Conservation (phyloP, 2,888 invertebrate genomes). For the Balanococcus diminutus region DNA sequence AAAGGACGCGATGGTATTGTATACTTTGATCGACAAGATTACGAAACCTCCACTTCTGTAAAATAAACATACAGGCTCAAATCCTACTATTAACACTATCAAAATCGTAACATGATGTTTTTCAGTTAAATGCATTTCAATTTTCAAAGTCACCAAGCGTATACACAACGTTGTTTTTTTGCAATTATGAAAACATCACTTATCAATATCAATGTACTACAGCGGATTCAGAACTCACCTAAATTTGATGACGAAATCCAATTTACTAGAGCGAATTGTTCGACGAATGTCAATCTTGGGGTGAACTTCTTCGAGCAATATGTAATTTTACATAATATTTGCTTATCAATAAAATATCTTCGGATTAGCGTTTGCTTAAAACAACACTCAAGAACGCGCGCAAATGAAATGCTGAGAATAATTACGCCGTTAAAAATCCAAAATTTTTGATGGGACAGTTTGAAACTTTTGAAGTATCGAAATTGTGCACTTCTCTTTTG, state of each 20-base stretch:
- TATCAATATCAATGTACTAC: neutral
- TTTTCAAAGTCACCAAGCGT: neutral
- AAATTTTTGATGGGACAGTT: neutral
- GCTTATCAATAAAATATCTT: neutral
- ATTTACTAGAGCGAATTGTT: neutral
- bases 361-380: neutral
- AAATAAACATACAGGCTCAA: constrained; percentile 1
- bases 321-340: constrained; percentile 3
- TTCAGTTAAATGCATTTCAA: neutral
- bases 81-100: neutral
- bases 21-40: neutral
- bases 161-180: neutral
- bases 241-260: neutral
- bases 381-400: constrained; percentile 29
- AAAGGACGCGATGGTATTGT: neutral
- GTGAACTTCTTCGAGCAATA: neutral
- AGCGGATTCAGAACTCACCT: neutral
- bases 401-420: constrained; percentile 30
- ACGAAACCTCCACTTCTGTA: neutral
- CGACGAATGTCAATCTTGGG: neutral
- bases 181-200: too few relatives aligned
- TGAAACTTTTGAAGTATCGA: neutral
- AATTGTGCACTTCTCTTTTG: neutral
- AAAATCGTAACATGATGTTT: neutral
- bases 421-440: constrained; percentile 34